Conservation (phyloP, 2,113 vertebrate species). For the Ictidomys tridecemlineatus region DNA sequence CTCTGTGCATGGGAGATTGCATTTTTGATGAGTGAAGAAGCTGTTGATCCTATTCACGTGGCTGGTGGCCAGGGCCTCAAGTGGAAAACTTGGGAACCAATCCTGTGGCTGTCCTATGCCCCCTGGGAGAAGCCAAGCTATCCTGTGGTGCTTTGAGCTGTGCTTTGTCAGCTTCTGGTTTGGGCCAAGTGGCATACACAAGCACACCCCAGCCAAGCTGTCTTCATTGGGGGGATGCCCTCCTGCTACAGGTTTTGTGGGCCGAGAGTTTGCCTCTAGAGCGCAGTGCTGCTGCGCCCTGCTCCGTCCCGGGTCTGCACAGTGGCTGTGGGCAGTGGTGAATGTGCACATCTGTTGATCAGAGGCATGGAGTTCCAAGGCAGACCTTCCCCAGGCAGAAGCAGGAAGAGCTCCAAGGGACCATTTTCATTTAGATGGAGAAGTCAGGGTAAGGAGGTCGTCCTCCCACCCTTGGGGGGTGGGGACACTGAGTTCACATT, state of each 20-base stretch:
- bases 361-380: not conserved
- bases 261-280: not conserved
- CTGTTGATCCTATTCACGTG: not conserved
- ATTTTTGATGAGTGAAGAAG: slow-evolving; percentile 48
- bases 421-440: slow-evolving; percentile 10
- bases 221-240: too few species aligned
- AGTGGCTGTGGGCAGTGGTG: too few species aligned
- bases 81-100: not conserved
- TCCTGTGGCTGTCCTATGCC: not conserved
- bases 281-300: fast-evolving
- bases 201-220: not conserved
- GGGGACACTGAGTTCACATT: not conserved
- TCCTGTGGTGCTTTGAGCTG: not conserved
- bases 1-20: not conserved
- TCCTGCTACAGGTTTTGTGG: not conserved
- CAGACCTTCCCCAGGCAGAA: not conserved
- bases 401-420: not conserved
- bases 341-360: not conserved
- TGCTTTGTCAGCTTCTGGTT: not conserved
- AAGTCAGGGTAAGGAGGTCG: not conserved
- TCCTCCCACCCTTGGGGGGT: not conserved
- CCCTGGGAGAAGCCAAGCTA: too few species aligned
- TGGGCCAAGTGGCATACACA: not conserved
- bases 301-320: not conserved
- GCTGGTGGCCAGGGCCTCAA: not conserved